Evolutionary conservation across 1,140 invertebrate species (phyloP).

Genomic region (Bradynema listronoti): DNA sequence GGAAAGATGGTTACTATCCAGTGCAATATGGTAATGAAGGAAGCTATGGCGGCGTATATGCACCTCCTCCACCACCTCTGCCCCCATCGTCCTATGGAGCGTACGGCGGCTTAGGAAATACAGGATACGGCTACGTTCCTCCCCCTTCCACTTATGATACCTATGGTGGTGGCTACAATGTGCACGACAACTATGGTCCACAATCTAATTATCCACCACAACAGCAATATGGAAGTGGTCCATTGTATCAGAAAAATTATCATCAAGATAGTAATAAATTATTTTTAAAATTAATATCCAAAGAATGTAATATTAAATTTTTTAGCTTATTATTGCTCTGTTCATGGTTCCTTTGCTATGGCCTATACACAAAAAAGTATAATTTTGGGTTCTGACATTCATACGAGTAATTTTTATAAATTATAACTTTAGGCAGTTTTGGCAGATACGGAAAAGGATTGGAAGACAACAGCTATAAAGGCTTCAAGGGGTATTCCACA

Average conservation of each 20-base stretch:
- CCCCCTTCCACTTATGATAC: not conserved
- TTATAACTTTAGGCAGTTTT: not conserved
- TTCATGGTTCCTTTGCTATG: slow-evolving; percentile 21
- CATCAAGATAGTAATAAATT: not conserved
- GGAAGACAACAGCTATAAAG: not conserved
- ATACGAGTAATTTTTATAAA: too few species aligned
- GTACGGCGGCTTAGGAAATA: not conserved
- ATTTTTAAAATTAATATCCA: not conserved
- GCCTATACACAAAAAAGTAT: too few species aligned
- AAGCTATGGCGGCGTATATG: too few species aligned
- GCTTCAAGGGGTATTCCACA: too few species aligned
- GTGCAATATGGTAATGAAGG: too few species aligned
- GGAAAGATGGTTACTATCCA: not conserved
- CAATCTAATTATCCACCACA: not conserved
- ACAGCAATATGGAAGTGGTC: not conserved
- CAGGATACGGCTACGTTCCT: not conserved
- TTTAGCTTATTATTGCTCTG: slow-evolving; percentile 25
- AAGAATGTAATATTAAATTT: not conserved
- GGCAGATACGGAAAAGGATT: not conserved
- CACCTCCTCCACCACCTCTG: too few species aligned
- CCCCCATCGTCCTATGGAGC: not conserved
- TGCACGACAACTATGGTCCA: not conserved
- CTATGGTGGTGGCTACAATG: not conserved
- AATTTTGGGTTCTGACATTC: too few species aligned
- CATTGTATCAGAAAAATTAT: not conserved